Evolutionary conservation across 2,888 invertebrate species (phyloP).

Genomic region (Ochropleura plecta): DNA sequence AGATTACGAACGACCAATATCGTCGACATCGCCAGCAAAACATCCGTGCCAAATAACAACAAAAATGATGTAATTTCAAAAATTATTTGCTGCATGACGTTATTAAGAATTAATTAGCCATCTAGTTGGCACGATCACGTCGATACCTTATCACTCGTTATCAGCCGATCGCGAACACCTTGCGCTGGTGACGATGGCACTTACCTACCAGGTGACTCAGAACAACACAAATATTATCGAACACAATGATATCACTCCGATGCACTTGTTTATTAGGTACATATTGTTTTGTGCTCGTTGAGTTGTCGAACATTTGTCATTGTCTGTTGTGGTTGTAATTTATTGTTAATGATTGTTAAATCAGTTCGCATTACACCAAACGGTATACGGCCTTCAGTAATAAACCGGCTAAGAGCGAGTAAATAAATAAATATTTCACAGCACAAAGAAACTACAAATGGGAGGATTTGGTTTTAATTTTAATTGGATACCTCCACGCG

Average conservation of each 20-base stretch:
- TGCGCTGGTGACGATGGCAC: conserved; percentile 2
- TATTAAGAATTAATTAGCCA: conserved; percentile 49
- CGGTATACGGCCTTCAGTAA: background rate
- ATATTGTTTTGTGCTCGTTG: conserved; percentile 13
- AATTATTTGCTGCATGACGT: conserved; percentile 17
- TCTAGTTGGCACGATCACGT: conserved; percentile 23
- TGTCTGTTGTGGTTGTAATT: conserved; percentile 5
- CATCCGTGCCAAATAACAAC: background rate
- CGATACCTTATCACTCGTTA: conserved; percentile 40
- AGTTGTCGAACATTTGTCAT: conserved; percentile 23
- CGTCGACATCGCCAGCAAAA: background rate
- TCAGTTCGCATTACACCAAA: background rate
- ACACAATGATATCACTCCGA: conserved; percentile 31
- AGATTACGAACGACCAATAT: background rate
- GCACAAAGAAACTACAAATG: no score
- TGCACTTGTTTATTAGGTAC: conserved; percentile 1
- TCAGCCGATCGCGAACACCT: conserved; percentile 34
- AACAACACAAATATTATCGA: conserved; percentile 22
- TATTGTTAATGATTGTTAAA: conserved; percentile 10
- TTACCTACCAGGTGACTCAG: conserved; percentile 39
- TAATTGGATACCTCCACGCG: no score
- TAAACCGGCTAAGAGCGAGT: background rate
- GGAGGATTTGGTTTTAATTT: no score
- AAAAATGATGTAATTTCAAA: background rate
- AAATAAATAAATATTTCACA: no score